phyloP scores from a whole-genome alignment of 2,113 vertebrate species.

The Lutjanus erythropterus region DNA sequence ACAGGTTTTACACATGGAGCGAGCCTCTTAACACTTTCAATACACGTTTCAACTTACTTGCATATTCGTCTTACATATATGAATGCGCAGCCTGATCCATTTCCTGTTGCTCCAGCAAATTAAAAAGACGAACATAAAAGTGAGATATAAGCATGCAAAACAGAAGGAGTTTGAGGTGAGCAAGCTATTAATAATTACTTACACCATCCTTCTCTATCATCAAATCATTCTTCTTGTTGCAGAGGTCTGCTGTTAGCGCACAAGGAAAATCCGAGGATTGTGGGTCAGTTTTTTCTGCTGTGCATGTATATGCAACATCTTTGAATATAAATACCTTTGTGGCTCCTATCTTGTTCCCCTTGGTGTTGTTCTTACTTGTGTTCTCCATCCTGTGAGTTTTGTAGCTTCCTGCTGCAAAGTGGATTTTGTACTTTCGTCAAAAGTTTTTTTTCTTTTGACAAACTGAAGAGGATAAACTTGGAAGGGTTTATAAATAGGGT shows the following conservation, averaged over 20 bases:
- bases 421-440: background rate
- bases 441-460: background rate
- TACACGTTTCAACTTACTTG: conserved; percentile 12
- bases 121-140: background rate
- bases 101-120: conserved; percentile 2
- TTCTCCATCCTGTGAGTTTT: background rate
- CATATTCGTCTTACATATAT: background rate
- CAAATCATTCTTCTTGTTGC: background rate
- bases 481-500: background rate
- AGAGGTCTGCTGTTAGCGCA: background rate
- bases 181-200: conserved; percentile 18
- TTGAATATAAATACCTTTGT: background rate
- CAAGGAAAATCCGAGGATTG: too few species aligned
- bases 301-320: background rate
- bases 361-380: background rate
- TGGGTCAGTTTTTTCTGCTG: background rate
- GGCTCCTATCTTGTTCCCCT: background rate
- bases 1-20: conserved; percentile 24
- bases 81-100: background rate
- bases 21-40: background rate
- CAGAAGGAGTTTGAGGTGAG: conserved; percentile 1
- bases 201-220: conserved; percentile 5
- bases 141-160: conserved; percentile 8
- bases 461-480: background rate
- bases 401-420: background rate